Conservation (phyloP, 2,888 invertebrate genomes). For the Trisateles emortualis region DNA sequence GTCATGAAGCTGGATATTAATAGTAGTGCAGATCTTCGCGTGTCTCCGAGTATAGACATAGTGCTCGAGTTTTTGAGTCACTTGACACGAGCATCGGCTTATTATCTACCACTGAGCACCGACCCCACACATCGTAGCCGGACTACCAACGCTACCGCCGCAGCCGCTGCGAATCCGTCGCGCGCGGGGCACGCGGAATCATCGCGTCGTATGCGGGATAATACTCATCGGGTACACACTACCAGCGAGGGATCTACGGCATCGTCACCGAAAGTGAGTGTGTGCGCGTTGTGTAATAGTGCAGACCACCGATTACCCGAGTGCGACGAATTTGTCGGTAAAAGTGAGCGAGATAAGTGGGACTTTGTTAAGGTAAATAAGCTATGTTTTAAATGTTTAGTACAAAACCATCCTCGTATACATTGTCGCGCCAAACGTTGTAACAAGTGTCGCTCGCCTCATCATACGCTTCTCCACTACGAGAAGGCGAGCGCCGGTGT, state of each 20-base stretch:
- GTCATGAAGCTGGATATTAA: not conserved
- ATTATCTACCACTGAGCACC: not conserved
- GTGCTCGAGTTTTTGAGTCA: not conserved
- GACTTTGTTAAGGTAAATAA: slow-evolving; percentile 1
- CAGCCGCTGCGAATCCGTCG: not conserved
- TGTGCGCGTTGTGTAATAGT: not conserved
- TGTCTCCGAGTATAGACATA: not conserved
- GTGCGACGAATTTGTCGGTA: not conserved
- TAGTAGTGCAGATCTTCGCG: not conserved
- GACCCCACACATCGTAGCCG: too few species aligned
- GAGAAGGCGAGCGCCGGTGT: not conserved
- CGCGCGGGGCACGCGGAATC: not conserved
- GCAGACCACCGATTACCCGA: not conserved
- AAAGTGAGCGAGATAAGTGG: not conserved
- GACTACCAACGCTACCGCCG: not conserved
- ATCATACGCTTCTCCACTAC: not conserved
- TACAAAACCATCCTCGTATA: not conserved
- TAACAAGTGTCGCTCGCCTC: not conserved
- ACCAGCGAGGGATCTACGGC: too few species aligned
- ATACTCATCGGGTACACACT: not conserved
- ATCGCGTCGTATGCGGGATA: not conserved
- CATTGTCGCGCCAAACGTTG: not conserved
- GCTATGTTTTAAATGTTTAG: slow-evolving; percentile 3
- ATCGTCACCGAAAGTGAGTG: too few species aligned
- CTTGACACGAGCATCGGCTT: not conserved